Conservation (phyloP, 2,113 vertebrate species). For the Hippocampus barbouri region DNA sequence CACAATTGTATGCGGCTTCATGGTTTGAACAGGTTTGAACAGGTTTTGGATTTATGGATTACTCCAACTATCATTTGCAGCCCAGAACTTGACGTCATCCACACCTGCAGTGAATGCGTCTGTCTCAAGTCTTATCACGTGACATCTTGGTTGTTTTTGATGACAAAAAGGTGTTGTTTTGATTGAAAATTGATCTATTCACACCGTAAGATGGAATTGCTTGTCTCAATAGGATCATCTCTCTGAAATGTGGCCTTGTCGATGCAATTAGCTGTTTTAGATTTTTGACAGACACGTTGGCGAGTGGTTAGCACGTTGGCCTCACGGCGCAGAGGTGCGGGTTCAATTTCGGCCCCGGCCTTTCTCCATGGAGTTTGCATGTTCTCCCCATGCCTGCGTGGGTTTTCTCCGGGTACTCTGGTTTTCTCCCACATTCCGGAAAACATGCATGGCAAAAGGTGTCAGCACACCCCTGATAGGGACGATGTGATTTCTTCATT, state of each 20-base stretch:
- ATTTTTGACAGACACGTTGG: not conserved
- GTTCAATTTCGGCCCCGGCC: no score
- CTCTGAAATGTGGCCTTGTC: not conserved
- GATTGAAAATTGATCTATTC: not conserved
- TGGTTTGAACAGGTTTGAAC: not conserved
- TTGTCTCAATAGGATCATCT: not conserved
- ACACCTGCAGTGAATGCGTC: not conserved
- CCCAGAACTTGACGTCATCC: not conserved
- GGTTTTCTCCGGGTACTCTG: no score
- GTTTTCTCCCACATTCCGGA: no score
- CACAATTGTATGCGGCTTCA: not conserved
- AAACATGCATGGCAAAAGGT: no score
- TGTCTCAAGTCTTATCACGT: not conserved
- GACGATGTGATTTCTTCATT: conserved; percentile 17
- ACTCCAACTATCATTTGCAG: not conserved
- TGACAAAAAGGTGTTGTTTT: not conserved
- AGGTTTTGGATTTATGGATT: not conserved
- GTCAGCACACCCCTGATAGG: no score
- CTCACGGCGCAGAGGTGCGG: no score
- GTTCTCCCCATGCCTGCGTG: no score
- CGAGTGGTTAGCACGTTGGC: no score
- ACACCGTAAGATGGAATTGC: not conserved
- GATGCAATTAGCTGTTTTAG: not conserved
- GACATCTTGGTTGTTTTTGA: not conserved
- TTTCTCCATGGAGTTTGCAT: no score